Percentiles rank a stretch among this genome's conserved stretches.
These are phyloP conservation scores for Zapornia atra DNA, from an alignment of 2,113 vertebrate species.

Conservation along the genomic window DNA sequence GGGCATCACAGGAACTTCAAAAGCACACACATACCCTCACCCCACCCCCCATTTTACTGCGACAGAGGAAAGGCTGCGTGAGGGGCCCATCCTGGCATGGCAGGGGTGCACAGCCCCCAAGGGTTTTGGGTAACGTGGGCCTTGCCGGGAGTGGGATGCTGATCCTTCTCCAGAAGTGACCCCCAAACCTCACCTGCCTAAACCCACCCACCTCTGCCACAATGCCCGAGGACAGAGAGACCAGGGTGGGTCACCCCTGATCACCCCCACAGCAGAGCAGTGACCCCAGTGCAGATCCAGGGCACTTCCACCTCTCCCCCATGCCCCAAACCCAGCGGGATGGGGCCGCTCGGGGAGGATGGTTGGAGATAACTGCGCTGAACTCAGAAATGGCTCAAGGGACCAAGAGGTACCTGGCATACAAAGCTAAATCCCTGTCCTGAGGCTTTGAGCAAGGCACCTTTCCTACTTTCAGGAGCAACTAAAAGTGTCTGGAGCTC, in stretches of 20 bases:
- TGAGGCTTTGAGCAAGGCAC: not conserved
- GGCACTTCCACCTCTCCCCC: not conserved
- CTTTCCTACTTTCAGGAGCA: not conserved
- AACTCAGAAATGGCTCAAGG: not conserved
- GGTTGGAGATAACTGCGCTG: not conserved
- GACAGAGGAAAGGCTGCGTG: not conserved
- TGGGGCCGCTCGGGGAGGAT: too few relatives aligned
- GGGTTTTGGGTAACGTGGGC: not conserved
- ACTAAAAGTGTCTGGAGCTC: not conserved
- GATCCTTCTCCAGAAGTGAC: not conserved
- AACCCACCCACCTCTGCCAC: not conserved
- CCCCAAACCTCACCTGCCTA: not conserved
- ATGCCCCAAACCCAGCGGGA: rapidly evolving
- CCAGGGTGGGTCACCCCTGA: not conserved
- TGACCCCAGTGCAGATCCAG: rapidly evolving
- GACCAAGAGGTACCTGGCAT: not conserved
- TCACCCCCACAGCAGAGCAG: not conserved
- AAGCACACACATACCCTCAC: not conserved
- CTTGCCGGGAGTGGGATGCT: not conserved
- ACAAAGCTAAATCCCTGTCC: not conserved
- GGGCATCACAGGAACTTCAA: not conserved
- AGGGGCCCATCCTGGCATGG: rapidly evolving
- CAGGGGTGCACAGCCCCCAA: not conserved
- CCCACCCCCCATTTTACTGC: rapidly evolving
- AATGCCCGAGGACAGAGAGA: not conserved